A percentile compares a stretch with the other conserved stretches of the same genome.
These are phyloP conservation scores for Buceros bicornis DNA, from an alignment of 2,797 vertebrate species.

Conservation along the genomic window DNA sequence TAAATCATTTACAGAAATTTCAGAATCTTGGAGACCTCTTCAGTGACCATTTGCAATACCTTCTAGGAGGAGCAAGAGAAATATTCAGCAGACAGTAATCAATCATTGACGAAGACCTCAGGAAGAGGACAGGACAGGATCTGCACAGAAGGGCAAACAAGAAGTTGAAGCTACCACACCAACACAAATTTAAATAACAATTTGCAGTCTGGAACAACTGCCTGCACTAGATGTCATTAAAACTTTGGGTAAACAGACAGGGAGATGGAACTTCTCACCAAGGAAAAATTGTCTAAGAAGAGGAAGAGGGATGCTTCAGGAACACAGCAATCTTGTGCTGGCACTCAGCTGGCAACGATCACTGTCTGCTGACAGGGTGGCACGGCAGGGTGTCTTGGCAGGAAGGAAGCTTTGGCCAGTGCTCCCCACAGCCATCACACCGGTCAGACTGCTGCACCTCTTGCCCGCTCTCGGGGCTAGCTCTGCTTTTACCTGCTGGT, in stretches of 20 bases:
- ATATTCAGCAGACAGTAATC: not conserved
- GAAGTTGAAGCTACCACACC: not conserved
- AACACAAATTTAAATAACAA: not conserved
- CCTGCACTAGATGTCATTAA: not conserved
- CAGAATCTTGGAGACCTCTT: not conserved
- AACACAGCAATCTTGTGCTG: not conserved
- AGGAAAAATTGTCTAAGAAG: not conserved
- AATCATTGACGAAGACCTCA: not conserved
- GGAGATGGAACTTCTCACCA: not conserved
- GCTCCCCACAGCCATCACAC: not conserved
- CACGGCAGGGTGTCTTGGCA: not conserved
- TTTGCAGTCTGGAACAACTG: not conserved
- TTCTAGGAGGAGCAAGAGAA: not conserved
- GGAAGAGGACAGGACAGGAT: not conserved
- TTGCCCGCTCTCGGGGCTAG: not conserved
- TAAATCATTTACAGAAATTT: not conserved
- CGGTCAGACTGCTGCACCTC: not conserved
- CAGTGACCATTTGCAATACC: not conserved
- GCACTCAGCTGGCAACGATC: rapidly evolving
- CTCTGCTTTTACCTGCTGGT: not conserved
- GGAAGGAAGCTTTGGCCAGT: not conserved
- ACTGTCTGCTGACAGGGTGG: not conserved
- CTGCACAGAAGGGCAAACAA: not conserved
- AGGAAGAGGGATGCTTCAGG: not conserved
- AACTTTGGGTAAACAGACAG: not conserved